Percentiles rank a stretch among this genome's conserved stretches.
These are phyloP conservation scores for Uromys caudimaculatus DNA, from an alignment of 2,797 vertebrate genomes.

Conservation along the genomic window DNA sequence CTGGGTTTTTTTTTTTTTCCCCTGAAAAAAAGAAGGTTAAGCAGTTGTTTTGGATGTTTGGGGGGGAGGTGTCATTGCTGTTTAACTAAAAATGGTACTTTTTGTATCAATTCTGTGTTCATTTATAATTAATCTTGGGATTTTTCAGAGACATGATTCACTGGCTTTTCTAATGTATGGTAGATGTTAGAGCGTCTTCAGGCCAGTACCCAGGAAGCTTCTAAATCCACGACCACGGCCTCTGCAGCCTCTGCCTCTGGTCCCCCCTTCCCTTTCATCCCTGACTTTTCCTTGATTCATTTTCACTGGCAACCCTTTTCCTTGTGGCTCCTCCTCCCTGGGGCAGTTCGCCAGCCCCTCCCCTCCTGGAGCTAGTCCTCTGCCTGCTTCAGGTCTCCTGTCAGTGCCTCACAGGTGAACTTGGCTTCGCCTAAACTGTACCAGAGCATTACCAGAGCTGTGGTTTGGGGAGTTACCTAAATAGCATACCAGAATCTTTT, in stretches of 20 bases:
- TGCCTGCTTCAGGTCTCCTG: neutral
- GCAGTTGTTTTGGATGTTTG: neutral
- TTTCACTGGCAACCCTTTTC: neutral
- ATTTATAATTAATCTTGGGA: neutral
- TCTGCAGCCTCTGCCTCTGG: neutral
- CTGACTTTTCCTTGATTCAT: neutral
- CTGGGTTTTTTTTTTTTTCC: neutral
- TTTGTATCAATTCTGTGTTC: neutral
- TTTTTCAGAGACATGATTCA: slow-evolving; percentile 15
- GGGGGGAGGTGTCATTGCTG: neutral
- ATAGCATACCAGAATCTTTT: neutral
- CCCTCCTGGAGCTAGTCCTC: neutral
- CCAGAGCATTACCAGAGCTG: neutral
- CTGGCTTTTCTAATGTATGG: neutral
- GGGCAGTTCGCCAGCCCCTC: neutral
- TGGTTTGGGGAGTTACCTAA: neutral
- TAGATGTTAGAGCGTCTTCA: neutral
- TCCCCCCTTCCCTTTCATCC: neutral
- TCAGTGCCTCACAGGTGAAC: neutral
- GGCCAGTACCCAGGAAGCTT: neutral
- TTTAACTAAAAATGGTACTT: neutral
- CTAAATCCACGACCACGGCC: neutral
- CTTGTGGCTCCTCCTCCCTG: neutral
- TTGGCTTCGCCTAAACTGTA: neutral
- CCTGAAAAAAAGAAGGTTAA: neutral